Percentiles rank a stretch among this genome's conserved stretches.
These are phyloP conservation scores for Scleropages formosus DNA, from an alignment of 2,797 vertebrate species.

Conservation along the genomic window DNA sequence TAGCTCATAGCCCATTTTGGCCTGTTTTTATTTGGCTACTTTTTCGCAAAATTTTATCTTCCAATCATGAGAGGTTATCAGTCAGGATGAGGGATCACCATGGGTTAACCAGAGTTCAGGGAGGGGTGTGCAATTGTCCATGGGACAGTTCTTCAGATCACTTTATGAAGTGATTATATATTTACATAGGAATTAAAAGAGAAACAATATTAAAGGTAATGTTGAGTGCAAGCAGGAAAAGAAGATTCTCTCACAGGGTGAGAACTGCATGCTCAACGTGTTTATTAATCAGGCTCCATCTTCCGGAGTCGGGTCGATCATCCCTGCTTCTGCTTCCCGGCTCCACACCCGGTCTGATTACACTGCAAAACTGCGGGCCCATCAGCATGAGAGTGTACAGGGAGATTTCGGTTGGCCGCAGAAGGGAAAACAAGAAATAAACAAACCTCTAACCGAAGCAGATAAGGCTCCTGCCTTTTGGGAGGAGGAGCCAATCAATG, in stretches of 20 bases:
- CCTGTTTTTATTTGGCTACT: too few relatives aligned
- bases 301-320: conserved; percentile 12
- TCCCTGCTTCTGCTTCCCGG: not conserved
- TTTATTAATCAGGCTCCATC: conserved; percentile 10
- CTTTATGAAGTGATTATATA: not conserved
- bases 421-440: not conserved
- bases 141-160: too few relatives aligned
- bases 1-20: not conserved
- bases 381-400: not conserved
- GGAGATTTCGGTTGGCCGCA: not conserved
- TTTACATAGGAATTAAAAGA: too few relatives aligned
- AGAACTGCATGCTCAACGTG: not conserved
- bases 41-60: too few relatives aligned
- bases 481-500: not conserved
- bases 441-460: not conserved
- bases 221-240: not conserved
- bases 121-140: too few relatives aligned
- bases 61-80: too few relatives aligned
- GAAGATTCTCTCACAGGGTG: not conserved
- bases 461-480: not conserved
- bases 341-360: conserved; percentile 7
- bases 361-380: conserved; percentile 10
- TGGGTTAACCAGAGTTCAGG: too few relatives aligned
- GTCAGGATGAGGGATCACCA: too few relatives aligned
- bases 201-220: not conserved